Conservation (phyloP, 2,797 vertebrate species). For the Serranus cabrilla region DNA sequence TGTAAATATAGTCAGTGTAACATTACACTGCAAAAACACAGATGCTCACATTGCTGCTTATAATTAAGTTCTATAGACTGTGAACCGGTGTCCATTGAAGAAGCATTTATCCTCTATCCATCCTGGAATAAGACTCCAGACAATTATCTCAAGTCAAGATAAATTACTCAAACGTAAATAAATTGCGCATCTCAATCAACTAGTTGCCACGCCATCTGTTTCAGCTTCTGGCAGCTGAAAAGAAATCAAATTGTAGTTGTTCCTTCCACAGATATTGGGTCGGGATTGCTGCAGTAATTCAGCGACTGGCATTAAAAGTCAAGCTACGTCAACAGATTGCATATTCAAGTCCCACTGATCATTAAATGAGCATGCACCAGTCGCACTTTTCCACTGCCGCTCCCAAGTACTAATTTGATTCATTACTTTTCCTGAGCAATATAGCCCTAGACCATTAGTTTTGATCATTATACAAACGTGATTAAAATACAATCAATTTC, state of each 20-base stretch:
- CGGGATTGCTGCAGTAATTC: slow-evolving; percentile 42
- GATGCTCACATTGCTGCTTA: slow-evolving; percentile 15
- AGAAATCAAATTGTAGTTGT: slow-evolving; percentile 46
- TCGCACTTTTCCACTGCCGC: slow-evolving; percentile 17
- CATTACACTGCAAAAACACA: not conserved
- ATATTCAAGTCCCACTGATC: slow-evolving; percentile 63
- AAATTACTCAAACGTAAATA: slow-evolving; percentile 61
- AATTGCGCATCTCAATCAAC: slow-evolving; percentile 61
- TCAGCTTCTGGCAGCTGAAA: slow-evolving; percentile 51
- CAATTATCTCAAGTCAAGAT: slow-evolving; percentile 49
- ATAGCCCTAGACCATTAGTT: slow-evolving; percentile 47
- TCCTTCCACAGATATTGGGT: slow-evolving; percentile 27
- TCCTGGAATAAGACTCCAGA: slow-evolving; percentile 49
- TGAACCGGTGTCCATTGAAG: slow-evolving; percentile 16
- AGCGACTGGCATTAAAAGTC: slow-evolving; percentile 36
- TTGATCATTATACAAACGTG: slow-evolving; percentile 58
- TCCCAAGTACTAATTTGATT: slow-evolving; percentile 45
- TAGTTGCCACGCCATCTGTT: slow-evolving; percentile 65
- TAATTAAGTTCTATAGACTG: slow-evolving; percentile 39
- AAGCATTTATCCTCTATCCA: slow-evolving; percentile 50
- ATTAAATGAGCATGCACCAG: slow-evolving; percentile 55
- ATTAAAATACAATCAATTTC: slow-evolving; percentile 54
- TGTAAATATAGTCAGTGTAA: not conserved
- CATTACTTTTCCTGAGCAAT: slow-evolving; percentile 40
- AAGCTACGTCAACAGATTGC: slow-evolving; percentile 60